Base-by-base conservation (phyloP, 2,113 vertebrate genomes). In the Neolamprologus variostigma region DNA sequence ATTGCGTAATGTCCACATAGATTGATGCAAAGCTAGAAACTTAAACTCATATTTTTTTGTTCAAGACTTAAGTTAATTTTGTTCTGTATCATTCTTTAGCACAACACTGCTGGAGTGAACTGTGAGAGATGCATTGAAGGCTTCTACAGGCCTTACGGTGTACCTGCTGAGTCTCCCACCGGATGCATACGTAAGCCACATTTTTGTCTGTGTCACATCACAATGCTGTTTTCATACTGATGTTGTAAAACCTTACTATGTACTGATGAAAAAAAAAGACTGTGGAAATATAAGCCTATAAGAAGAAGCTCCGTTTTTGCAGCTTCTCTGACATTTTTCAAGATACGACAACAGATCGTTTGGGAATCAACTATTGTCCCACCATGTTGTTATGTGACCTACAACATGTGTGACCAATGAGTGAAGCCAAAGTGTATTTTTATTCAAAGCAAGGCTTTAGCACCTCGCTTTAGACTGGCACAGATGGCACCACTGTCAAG, bases 81-180 rank as follows among this genome's bases (percentile, higher is more conserved):
- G 51, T 73, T 82, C 26, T 90, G 53, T 89, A 11, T 89, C 63
- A 71, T 92, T 84, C 78, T 92, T 90, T 61, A 99, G 98, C 98
- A 99, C 91, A 97, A 99, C 95, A 99, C 98, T 12, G 97, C 96
- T 7, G 98, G 98, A 33, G 84, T 98, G 81, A 99, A 99, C 95
- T 99, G 98, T 95, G 98, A 99, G 87, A 91, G 66, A 59, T 99
- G 98, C 91, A 89, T 91, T 4, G 88, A 96, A 33, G 98, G 98
- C 68, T 99, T 96, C 92, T 99, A 97, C 85, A 97, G 98, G 80
- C 97, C 97, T 5, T 84, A 95, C 0, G 96, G 97, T 7, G 86
- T 97, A 21, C 94, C 96, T 2, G 83, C 89, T 1, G 96, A 95
- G 5, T 97, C 97, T 80, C 95, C 95, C 0, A 13, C 93, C 4